Conservation (phyloP, 2,113 vertebrate species). For the Callipepla californica region DNA sequence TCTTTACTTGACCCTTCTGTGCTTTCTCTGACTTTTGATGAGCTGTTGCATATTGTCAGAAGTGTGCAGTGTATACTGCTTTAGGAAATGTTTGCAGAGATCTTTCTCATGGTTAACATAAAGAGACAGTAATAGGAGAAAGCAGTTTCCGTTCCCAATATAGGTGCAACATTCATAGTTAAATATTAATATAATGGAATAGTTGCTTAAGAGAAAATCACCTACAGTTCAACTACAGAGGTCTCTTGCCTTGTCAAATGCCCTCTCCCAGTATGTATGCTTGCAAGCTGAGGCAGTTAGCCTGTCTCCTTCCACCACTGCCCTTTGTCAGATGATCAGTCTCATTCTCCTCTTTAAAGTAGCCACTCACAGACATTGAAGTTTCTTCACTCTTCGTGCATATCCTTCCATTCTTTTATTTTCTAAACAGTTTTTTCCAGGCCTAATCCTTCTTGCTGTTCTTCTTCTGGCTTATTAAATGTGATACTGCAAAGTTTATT, state of each 20-base stretch:
- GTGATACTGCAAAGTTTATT: neutral
- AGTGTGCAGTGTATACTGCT: neutral
- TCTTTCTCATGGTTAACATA: neutral
- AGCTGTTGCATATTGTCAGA: neutral
- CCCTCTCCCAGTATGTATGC: neutral
- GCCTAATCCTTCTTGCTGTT: neutral
- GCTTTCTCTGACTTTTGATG: slow-evolving; percentile 22
- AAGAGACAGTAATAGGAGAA: neutral
- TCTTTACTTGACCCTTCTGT: neutral
- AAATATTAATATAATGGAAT: neutral
- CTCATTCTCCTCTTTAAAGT: neutral
- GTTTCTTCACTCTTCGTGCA: neutral
- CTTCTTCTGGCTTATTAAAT: neutral
- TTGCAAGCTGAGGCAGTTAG: neutral
- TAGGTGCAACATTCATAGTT: neutral
- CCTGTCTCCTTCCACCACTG: neutral
- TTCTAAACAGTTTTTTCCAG: neutral
- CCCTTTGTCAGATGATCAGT: neutral
- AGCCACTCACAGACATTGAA: neutral
- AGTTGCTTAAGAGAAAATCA: neutral
- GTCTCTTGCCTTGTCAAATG: neutral
- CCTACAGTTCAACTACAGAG: neutral
- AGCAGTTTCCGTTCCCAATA: neutral
- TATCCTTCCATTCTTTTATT: neutral
- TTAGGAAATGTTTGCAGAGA: neutral